Base-by-base conservation (phyloP, 2,797 vertebrate species). In the Sciurus vulgaris region DNA sequence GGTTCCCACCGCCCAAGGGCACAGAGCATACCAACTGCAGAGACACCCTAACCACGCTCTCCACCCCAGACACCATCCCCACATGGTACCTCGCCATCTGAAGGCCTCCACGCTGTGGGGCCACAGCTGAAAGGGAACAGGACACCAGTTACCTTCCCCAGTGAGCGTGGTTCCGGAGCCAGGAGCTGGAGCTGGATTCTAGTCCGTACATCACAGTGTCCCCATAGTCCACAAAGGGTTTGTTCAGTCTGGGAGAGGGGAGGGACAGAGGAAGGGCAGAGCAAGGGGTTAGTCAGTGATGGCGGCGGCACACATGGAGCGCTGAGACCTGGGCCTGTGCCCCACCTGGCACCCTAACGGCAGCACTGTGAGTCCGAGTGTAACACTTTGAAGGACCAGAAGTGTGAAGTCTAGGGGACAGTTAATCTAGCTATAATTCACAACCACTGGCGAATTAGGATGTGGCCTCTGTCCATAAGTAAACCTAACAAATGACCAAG, bases 141-240 rank as follows among this genome's bases (percentile, higher is more conserved):
- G 38, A 89, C 78, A 59, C 8, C 47, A 35, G 30, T 77, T 99
- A 99, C 99, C 99, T 99, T 98, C 99, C 99, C 99, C 99, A 99
- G 17, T 98, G 15, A 0, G 99, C 99, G 12, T 99, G 98, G 94
- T 98, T 99, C 96, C 99, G 98, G 92, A 99, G 97, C 98, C 99
- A 99, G 0, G 99, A 86, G 0, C 98, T 98, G 22, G 99, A 98
- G 72, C 96, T 97, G 2, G 99, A 99, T 93, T 99, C 99, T 98
- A 99, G 99, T 38, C 99, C 99, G 0, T 99, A 98, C 99, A 99
- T 98, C 98, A 99, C 96, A 0, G 98, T 98, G 38, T 99, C 99
- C 10, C 99, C 99, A 1, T 99, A 99, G 69, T 99, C 99, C 98
- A 99, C 89, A 97, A 99, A 99, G 6, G 99, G 99, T 72, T 99